Percentiles rank a stretch among this genome's conserved stretches.
Conservation (phyloP, 1,140 invertebrate species). For the Procambarus clarkii region DNA sequence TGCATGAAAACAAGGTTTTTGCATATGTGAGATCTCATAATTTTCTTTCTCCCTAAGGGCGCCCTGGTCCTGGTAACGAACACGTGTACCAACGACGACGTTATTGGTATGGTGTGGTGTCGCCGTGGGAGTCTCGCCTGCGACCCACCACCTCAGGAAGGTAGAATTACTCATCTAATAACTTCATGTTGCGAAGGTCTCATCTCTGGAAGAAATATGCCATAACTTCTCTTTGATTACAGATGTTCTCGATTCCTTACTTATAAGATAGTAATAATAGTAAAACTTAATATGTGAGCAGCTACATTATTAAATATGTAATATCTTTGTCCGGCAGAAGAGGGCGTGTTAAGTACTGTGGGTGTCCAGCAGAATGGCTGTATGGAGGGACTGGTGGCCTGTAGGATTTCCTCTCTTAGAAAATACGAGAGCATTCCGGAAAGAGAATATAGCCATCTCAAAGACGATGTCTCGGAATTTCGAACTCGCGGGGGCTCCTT, state of each 20-base stretch:
- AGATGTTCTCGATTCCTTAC: background rate
- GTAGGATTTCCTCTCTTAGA: background rate
- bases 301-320: background rate
- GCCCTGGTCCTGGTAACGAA: background rate
- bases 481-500: conserved; percentile 33
- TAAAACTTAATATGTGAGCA: background rate
- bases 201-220: too few species aligned
- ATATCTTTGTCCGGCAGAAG: conserved; percentile 15
- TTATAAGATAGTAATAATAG: too few species aligned
- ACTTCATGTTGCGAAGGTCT: background rate
- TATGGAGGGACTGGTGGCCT: conserved; percentile 39
- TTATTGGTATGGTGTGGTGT: background rate
- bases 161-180: background rate
- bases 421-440: background rate
- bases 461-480: conserved; percentile 29
- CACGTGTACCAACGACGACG: background rate
- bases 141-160: background rate
- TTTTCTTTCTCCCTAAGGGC: background rate
- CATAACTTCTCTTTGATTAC: background rate
- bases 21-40: too few species aligned
- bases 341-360: background rate
- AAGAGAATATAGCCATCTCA: background rate
- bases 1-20: too few species aligned
- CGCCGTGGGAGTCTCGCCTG: background rate
- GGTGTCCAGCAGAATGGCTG: conserved; percentile 7